Percentiles rank a stretch among this genome's conserved stretches.
These are phyloP conservation scores for Folsomia manolachei DNA, from an alignment of 2,888 invertebrate species.

Conservation along the genomic window DNA sequence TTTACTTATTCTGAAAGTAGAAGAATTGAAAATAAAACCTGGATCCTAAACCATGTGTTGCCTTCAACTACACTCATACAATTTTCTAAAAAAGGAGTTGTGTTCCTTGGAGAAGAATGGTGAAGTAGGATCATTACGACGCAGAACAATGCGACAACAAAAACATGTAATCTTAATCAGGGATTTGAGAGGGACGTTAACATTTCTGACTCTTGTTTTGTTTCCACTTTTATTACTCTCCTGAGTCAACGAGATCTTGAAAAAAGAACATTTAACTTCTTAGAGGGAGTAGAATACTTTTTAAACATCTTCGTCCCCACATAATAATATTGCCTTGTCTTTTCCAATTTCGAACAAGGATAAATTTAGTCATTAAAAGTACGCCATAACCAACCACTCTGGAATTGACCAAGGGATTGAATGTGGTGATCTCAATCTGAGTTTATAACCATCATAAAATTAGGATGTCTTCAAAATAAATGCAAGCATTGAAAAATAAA, in stretches of 20 bases:
- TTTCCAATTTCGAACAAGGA: no score
- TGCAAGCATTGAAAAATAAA: no score
- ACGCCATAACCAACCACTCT: no score
- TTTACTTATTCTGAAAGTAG: neutral
- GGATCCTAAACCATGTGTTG: neutral
- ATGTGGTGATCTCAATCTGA: no score
- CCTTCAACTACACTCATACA: neutral
- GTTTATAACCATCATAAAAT: no score
- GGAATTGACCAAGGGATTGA: no score
- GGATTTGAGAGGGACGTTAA: conserved; percentile 16
- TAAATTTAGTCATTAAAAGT: no score
- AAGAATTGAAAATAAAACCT: neutral
- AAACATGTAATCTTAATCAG: neutral
- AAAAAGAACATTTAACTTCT: neutral
- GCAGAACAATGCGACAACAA: neutral
- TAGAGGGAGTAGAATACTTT: no score
- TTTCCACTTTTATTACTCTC: conserved; percentile 15
- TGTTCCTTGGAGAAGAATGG: neutral
- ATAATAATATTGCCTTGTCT: no score
- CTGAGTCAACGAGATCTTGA: neutral
- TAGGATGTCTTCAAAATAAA: no score
- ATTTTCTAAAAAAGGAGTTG: neutral
- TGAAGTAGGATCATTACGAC: neutral
- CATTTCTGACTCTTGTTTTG: conserved; percentile 21
- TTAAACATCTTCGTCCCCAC: neutral